A percentile compares a stretch with the other conserved stretches of the same genome.
phyloP scores from a whole-genome alignment of 2,888 invertebrate species.

The Pseudococcus jackbeardsleyi region DNA sequence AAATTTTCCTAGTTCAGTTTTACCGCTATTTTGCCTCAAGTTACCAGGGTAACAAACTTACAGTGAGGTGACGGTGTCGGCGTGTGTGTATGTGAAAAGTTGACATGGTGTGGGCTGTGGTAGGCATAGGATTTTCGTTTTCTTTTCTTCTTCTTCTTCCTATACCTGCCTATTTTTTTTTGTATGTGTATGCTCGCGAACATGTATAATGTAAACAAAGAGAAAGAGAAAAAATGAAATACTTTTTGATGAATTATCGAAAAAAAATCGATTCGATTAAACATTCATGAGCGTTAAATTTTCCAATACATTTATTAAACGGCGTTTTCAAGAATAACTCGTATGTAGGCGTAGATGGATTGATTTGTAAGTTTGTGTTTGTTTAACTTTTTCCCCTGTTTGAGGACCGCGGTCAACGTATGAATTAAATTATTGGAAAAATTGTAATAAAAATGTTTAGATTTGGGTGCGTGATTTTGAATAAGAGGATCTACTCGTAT shows the following conservation, averaged over 20 bases:
- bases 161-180: background rate
- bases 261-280: slow-evolving; percentile 5
- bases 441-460: too few relatives aligned
- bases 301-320: background rate
- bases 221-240: background rate
- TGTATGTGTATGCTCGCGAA: background rate
- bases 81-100: background rate
- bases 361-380: too few relatives aligned
- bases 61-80: background rate
- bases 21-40: slow-evolving; percentile 32
- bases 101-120: background rate
- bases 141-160: background rate
- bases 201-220: background rate
- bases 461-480: too few relatives aligned
- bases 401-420: too few relatives aligned
- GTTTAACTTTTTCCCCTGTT: too few relatives aligned
- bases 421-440: too few relatives aligned
- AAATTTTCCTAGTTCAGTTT: slow-evolving; percentile 24
- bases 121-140: background rate
- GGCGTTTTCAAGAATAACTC: too few relatives aligned
- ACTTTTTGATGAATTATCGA: slow-evolving; percentile 9
- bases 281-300: background rate
- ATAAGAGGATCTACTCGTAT: too few relatives aligned
- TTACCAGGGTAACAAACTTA: slow-evolving; percentile 31
- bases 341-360: too few relatives aligned